Conservation (phyloP, 2,888 invertebrate genomes). For the Drosophila infuscata region DNA sequence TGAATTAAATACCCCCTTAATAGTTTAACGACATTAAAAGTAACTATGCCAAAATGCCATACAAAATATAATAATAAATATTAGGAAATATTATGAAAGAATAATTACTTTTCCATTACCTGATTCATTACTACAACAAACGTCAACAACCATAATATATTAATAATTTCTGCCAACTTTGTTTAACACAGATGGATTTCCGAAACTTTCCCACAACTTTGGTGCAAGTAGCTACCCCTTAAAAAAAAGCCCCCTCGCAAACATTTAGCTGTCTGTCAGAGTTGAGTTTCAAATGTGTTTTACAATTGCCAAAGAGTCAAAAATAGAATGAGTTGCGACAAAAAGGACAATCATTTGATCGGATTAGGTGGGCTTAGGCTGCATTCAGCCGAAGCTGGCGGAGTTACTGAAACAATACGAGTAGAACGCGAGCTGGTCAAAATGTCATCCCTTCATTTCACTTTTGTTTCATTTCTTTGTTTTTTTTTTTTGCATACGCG, state of each 20-base stretch:
- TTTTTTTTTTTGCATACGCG: slow-evolving; percentile 60
- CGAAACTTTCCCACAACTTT: background rate
- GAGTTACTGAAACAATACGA: slow-evolving; percentile 5
- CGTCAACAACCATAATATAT: background rate
- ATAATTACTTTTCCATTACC: background rate
- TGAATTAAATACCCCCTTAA: too few relatives aligned
- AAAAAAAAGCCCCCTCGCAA: background rate
- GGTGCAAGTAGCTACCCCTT: slow-evolving; percentile 17
- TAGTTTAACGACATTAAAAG: background rate
- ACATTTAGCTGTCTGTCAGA: slow-evolving; percentile 39
- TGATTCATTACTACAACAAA: background rate
- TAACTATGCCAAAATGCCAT: background rate
- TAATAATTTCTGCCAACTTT: background rate
- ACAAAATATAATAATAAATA: background rate
- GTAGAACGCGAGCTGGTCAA: slow-evolving; percentile 33
- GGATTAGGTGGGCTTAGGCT: slow-evolving; percentile 74
- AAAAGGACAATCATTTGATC: slow-evolving; percentile 82
- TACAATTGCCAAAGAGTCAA: slow-evolving; percentile 43
- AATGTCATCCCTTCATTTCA: slow-evolving; percentile 23
- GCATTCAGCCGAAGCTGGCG: slow-evolving; percentile 31
- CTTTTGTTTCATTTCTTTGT: slow-evolving; percentile 14
- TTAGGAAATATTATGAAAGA: background rate
- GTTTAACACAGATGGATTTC: background rate
- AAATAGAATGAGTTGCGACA: slow-evolving; percentile 7
- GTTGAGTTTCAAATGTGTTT: slow-evolving; percentile 34